phyloP scores from a whole-genome alignment of 2,888 invertebrate species.

The Apamea sordens region DNA sequence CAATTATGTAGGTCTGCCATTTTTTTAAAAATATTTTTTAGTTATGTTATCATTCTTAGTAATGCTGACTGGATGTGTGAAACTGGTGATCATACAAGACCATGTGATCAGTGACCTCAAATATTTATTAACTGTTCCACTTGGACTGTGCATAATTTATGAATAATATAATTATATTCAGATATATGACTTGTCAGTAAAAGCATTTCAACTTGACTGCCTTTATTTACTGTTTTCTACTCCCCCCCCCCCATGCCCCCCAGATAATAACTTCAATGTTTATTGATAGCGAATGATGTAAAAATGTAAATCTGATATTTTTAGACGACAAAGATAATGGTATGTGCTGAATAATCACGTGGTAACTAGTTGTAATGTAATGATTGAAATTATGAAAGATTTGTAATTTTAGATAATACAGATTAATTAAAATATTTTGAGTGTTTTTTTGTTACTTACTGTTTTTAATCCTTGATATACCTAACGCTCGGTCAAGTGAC shows the following conservation, averaged over 20 bases:
- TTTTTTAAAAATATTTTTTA: constrained; percentile 22
- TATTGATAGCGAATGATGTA: constrained; percentile 80
- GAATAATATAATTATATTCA: constrained; percentile 7
- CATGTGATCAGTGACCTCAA: not conserved
- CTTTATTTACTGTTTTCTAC: constrained; percentile 27
- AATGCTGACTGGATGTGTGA: constrained; percentile 27
- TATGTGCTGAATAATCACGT: constrained; percentile 86
- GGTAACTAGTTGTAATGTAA: constrained; percentile 84
- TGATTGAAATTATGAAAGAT: constrained; percentile 87
- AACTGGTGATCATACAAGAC: constrained; percentile 25
- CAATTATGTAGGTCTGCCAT: constrained; percentile 39
- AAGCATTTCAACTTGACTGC: constrained; percentile 58
- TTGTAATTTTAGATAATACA: constrained; percentile 90
- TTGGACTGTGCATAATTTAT: constrained; percentile 3
- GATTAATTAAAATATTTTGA: constrained; percentile 79
- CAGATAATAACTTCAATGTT: constrained; percentile 55
- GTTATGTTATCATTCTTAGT: constrained; percentile 6
- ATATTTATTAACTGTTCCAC: constrained; percentile 17
- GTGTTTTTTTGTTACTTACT: constrained; percentile 62
- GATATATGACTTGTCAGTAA: constrained; percentile 27
- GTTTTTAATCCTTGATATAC: no score
- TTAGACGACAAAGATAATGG: constrained; percentile 80
- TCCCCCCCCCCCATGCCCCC: not conserved
- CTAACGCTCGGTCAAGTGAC: not conserved
- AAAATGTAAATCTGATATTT: constrained; percentile 89